A percentile compares a stretch with the other conserved stretches of the same genome.
Conservation (phyloP, 2,888 invertebrate species). For the Tolmerus cingulatus region DNA sequence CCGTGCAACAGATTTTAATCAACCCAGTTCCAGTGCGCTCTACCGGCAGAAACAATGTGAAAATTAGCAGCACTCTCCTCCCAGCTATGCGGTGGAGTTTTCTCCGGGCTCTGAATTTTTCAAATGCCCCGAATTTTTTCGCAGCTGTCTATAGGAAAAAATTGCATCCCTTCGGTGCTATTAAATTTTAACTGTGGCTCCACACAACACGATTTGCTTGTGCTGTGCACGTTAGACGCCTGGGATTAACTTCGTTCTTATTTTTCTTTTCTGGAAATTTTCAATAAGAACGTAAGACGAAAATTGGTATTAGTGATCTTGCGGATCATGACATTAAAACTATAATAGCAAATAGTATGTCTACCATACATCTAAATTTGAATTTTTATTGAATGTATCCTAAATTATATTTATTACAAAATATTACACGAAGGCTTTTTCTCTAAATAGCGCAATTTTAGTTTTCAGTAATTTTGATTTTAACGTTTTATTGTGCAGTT, state of each 20-base stretch:
- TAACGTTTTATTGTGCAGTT: too few relatives aligned
- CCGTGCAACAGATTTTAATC: constrained; percentile 16
- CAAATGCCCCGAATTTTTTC: not conserved
- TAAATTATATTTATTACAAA: too few relatives aligned
- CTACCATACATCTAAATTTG: too few relatives aligned
- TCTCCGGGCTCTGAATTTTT: not conserved
- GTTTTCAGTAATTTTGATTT: too few relatives aligned
- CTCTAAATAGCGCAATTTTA: too few relatives aligned
- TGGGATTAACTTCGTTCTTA: not conserved
- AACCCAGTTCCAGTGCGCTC: not conserved
- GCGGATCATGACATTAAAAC: not conserved
- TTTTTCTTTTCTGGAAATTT: not conserved
- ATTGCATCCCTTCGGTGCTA: not conserved
- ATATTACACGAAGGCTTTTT: too few relatives aligned
- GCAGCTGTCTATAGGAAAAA: not conserved
- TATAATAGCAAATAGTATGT: not conserved
- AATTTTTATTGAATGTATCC: too few relatives aligned
- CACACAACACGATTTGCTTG: not conserved
- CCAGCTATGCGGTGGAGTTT: not conserved
- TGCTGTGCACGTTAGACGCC: not conserved
- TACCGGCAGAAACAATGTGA: not conserved
- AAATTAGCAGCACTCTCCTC: not conserved
- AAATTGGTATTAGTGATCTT: not conserved
- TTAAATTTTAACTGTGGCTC: not conserved
- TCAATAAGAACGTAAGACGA: not conserved